These are phyloP conservation scores for Saccopteryx bilineata DNA, from an alignment of 2,113 vertebrate species.

Conservation along the genomic window DNA sequence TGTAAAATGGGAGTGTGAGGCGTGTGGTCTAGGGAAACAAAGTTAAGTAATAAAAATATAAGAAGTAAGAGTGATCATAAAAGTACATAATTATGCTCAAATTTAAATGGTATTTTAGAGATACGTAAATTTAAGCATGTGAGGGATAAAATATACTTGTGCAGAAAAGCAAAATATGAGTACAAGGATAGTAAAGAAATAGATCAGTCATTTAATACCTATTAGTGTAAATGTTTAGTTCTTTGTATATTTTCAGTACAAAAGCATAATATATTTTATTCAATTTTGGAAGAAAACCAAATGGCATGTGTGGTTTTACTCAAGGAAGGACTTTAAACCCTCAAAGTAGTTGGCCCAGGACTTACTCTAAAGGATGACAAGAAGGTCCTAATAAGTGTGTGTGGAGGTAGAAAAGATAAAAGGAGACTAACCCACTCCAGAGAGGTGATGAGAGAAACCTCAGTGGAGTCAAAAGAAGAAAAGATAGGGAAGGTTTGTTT, in stretches of 20 bases:
- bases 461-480: background rate
- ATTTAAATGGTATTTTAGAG: conserved; percentile 37
- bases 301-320: background rate
- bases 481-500: background rate
- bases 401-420: background rate
- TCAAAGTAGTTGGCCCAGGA: background rate
- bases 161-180: conserved; percentile 51
- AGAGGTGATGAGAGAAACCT: background rate
- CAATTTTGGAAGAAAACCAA: conserved; percentile 29
- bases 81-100: background rate
- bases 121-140: conserved; percentile 9
- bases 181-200: conserved; percentile 34
- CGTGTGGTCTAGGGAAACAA: background rate
- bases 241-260: conserved; percentile 20
- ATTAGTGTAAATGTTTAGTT: conserved; percentile 60
- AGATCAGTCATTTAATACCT: background rate
- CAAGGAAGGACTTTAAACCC: background rate
- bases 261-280: conserved; percentile 4
- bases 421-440: background rate
- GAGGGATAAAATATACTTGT: conserved; percentile 32
- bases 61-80: conserved; percentile 25
- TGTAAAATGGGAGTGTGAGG: conserved; percentile 1
- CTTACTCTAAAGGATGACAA: background rate
- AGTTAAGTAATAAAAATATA: background rate
- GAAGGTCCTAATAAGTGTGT: background rate